Evolutionary conservation across 2,797 vertebrate species (phyloP), one percentile per base, ranked within the genome.

Genomic region (Anas bernieri): DNA sequence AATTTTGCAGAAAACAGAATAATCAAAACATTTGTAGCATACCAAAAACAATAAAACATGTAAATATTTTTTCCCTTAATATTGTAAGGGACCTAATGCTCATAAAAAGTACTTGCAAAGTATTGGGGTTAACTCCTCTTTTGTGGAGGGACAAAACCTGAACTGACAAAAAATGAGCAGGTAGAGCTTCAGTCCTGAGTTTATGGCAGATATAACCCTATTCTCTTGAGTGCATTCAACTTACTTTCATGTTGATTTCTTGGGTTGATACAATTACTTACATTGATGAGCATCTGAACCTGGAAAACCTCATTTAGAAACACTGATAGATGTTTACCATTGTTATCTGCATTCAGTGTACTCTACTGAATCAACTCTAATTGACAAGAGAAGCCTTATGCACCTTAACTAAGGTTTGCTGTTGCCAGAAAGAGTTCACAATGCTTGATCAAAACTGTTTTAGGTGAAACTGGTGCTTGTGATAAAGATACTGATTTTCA

Each of bases 371-470:
- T 77, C 85, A 96, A 66, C 33, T 89, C 50, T 90, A 93, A 94
- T 77, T 85, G 75, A 82, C 90, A 94, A 45, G 35, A 70, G 46
- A 52, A 96, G 62, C 86, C 92, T 96, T 95, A 91, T 64, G 77
- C 61, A 61, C 72, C 88, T 83, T 75, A 88, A 87, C 83, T 67
- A 91, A 33, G 56, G 50, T 77, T 83, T 78, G 41, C 69, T 74
- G 48, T 82, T 93, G 79, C 89, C 92, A 94, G 91, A 90, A 87
- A 83, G 79, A 83, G 79, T 91, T 95, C 93, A 45, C 62, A 96
- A 58, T 45, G 88, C 90, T 93, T 88, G 66, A 96, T 94, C 92
- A 93, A 91, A 85, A 50, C 76, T 66, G 30, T 33, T 68, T 95
- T 92, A 92, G 92, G 72, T 63, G 72, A 95, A 96, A 93, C 83